phyloP scores from a whole-genome alignment of 2,888 invertebrate genomes.

The Oegoconia quadripuncta region DNA sequence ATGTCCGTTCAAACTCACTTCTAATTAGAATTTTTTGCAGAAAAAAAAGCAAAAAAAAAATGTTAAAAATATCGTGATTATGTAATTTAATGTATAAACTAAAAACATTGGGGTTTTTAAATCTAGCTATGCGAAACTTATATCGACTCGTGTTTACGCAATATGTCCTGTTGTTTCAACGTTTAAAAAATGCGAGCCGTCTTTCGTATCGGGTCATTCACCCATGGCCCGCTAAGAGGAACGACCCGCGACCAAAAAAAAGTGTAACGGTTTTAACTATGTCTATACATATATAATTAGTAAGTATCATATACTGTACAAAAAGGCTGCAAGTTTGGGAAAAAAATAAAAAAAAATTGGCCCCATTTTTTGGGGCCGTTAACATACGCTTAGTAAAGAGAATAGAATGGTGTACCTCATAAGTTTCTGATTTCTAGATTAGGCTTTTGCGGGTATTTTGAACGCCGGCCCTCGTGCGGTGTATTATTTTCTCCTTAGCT shows the following conservation, averaged over 20 bases:
- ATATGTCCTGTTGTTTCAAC: constrained; percentile 54
- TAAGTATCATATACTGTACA: constrained; percentile 77
- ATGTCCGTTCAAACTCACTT: constrained; percentile 40
- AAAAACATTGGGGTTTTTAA: constrained; percentile 49
- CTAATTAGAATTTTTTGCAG: constrained; percentile 34
- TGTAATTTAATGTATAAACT: constrained; percentile 48
- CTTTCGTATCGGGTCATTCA: constrained; percentile 36
- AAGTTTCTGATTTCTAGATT: constrained; percentile 62
- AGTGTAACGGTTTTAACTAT: constrained; percentile 68
- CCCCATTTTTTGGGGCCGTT: constrained; percentile 64
- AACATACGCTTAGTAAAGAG: constrained; percentile 76
- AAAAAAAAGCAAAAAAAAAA: constrained; percentile 48
- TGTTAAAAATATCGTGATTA: constrained; percentile 49
- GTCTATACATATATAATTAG: constrained; percentile 72
- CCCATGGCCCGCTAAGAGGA: constrained; percentile 31
- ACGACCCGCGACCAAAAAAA: constrained; percentile 56
- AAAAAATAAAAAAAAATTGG: constrained; percentile 70
- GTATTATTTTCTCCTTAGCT: constrained; percentile 34
- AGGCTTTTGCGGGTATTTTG: constrained; percentile 40
- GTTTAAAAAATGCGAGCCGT: constrained; percentile 47
- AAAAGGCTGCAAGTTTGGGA: constrained; percentile 68
- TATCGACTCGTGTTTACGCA: constrained; percentile 54
- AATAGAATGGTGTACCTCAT: constrained; percentile 68
- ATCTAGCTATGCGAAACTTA: constrained; percentile 53
- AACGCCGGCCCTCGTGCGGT: constrained; percentile 30